These are phyloP conservation scores for Centropyge bicolor DNA, from an alignment of 2,797 vertebrate genomes.

Conservation along the genomic window DNA sequence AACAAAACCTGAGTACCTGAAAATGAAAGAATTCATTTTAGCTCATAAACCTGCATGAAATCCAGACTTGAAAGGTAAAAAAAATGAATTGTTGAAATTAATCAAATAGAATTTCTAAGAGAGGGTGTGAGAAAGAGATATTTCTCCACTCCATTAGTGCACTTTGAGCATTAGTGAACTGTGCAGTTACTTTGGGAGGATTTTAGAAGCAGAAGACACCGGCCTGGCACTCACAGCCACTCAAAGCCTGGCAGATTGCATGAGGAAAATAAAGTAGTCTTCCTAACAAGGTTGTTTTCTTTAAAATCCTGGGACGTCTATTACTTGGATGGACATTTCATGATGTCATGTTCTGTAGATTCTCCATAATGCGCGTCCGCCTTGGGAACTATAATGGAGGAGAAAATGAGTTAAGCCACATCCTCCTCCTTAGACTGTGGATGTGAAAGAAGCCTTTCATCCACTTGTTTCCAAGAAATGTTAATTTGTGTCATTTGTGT, in stretches of 20 bases:
- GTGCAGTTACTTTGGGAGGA: conserved; percentile 71
- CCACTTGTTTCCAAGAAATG: conserved; percentile 39
- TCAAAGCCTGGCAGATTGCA: conserved; percentile 49
- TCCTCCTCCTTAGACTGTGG: conserved; percentile 4
- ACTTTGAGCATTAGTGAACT: conserved; percentile 66
- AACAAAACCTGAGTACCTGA: conserved; percentile 30
- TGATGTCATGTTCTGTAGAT: conserved; percentile 54
- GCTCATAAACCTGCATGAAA: conserved; percentile 50
- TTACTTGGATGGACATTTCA: conserved; percentile 21
- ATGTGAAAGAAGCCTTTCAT: conserved; percentile 32
- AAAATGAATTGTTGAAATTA: conserved; percentile 71
- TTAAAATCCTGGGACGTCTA: conserved; percentile 12
- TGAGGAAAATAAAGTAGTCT: conserved; percentile 55
- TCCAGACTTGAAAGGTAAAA: conserved; percentile 52
- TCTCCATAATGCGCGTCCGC: conserved; percentile 37
- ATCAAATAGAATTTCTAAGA: conserved; percentile 65
- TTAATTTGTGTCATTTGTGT: conserved; percentile 49
- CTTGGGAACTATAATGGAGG: conserved; percentile 35
- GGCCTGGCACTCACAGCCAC: conserved; percentile 65
- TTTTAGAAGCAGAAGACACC: conserved; percentile 67
- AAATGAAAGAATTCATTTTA: conserved; percentile 43
- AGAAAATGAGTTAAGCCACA: conserved; percentile 28
- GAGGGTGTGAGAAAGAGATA: conserved; percentile 54
- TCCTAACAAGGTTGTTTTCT: conserved; percentile 28
- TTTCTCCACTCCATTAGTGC: conserved; percentile 76